Base-by-base conservation (phyloP, 2,888 invertebrate genomes). In the Drosophila neotestacea region DNA sequence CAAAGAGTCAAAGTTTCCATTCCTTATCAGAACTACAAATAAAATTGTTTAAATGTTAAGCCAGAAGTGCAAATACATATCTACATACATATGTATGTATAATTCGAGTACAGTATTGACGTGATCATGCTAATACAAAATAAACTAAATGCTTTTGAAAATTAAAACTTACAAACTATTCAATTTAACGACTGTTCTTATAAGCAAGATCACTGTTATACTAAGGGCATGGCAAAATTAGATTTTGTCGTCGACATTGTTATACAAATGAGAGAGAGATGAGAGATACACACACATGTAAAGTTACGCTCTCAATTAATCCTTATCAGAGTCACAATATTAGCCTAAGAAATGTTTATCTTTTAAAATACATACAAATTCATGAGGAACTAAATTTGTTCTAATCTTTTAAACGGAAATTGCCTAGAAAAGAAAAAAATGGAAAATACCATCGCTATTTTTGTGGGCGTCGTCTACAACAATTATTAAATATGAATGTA, bases 341-440 rank as follows among this genome's bases (percentile, higher is more conserved):
- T 54, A 58, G 41, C 22, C 58, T 30, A 52, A 34, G 16, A 44
- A 60, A 55, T 63, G 16, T 51, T 69, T 59, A 73, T 51, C 60
- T 60, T 32, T 38, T 27, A 42, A 46, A 50, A 56, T 9, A 6
- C 32, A 42, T 41, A 47, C 50, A 52, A 6, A 50, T 16, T 48
- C 38, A 51, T 16, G 32, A 42, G 36, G 11, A 50, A 48, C 42
- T 48, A 38, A 36, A 32, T 44, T 44, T 7, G 22, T 46, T 50
- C 73, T 76, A 69, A 69, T 78, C 79, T 42, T 22, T 27, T 2
- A 28, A 55, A 70, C 76, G 79, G 65, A 76, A 76, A 76, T 69
- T 59, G 55, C 55, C 55, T 55, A 46, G 34, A 62, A 63, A 3
- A 3, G 48, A 48, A 9, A 3, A 55, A 48, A 32, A 56, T 36